These are phyloP conservation scores for Neoascia interrupta DNA, from an alignment of 2,888 invertebrate species.

Conservation along the genomic window DNA sequence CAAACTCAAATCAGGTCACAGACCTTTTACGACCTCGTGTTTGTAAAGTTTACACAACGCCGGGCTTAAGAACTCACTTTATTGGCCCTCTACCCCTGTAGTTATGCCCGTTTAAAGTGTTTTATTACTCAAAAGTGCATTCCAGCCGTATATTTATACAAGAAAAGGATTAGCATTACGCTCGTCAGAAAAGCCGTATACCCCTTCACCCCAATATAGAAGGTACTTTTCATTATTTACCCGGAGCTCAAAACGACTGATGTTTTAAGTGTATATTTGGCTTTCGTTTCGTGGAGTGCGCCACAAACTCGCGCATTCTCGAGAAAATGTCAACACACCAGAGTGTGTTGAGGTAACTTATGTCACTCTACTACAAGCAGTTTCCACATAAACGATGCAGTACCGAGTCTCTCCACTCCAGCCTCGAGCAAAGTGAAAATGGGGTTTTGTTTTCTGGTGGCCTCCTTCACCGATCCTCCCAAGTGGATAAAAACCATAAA, in stretches of 20 bases:
- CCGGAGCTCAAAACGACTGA: slow-evolving; percentile 13
- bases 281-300: slow-evolving; percentile 55
- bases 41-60: slow-evolving; percentile 36
- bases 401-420: background rate
- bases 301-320: slow-evolving; percentile 55
- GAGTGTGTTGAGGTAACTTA: slow-evolving; percentile 44
- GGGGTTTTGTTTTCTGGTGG: slow-evolving; percentile 17
- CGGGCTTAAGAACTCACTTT: slow-evolving; percentile 3
- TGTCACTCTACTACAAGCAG: slow-evolving; percentile 26
- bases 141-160: slow-evolving; percentile 44
- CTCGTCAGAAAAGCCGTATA: slow-evolving; percentile 32
- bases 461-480: slow-evolving; percentile 45
- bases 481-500: slow-evolving; percentile 67
- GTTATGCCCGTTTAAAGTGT: slow-evolving; percentile 34
- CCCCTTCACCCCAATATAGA: too few species aligned
- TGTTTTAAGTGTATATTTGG: slow-evolving; percentile 44
- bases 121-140: slow-evolving; percentile 57
- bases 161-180: slow-evolving; percentile 60
- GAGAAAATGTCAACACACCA: slow-evolving; percentile 65
- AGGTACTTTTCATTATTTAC: slow-evolving; percentile 52
- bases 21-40: slow-evolving; percentile 29
- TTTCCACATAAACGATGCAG: too few species aligned
- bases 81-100: too few species aligned
- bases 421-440: slow-evolving; percentile 36
- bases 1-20: slow-evolving; percentile 31